Conservation (phyloP, 2,888 invertebrate species). For the Pristionchus entomophagus region DNA sequence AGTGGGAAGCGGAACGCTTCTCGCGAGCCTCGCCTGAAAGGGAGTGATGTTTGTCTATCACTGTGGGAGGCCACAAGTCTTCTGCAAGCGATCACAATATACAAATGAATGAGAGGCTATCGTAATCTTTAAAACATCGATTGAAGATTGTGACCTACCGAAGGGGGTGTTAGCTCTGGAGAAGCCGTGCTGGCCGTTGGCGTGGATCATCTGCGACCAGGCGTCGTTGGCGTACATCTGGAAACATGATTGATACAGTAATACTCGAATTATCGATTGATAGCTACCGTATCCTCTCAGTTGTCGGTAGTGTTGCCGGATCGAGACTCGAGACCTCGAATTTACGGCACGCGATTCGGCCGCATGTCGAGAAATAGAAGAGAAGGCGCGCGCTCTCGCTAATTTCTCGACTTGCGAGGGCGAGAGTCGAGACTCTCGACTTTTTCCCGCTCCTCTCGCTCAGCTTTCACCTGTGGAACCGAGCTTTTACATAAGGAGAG, state of each 20-base stretch:
- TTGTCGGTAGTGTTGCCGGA: no score
- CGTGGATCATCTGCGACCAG: constrained; percentile 42
- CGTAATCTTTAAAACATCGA: neutral
- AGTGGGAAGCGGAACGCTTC: constrained; percentile 15
- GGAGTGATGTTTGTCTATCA: neutral
- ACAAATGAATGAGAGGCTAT: neutral
- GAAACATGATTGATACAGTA: neutral
- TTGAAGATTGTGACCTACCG: constrained; percentile 19
- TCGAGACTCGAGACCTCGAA: no score
- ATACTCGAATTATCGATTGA: neutral
- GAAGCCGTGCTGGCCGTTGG: neutral
- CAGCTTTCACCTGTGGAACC: no score
- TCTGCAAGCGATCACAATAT: no score
- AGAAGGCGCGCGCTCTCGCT: no score
- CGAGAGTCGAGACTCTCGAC: no score
- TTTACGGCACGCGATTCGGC: no score
- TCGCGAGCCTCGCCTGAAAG: neutral
- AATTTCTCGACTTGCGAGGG: no score
- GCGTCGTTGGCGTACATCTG: constrained; percentile 45
- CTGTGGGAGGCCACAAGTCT: neutral
- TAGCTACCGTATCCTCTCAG: neutral
- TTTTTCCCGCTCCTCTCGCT: no score
- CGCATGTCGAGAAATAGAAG: no score
- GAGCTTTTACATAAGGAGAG: no score
- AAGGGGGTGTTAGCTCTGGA: neutral